These are phyloP conservation scores for Drosophila erecta DNA, from an alignment of 1,140 invertebrate genomes.

Conservation along the genomic window DNA sequence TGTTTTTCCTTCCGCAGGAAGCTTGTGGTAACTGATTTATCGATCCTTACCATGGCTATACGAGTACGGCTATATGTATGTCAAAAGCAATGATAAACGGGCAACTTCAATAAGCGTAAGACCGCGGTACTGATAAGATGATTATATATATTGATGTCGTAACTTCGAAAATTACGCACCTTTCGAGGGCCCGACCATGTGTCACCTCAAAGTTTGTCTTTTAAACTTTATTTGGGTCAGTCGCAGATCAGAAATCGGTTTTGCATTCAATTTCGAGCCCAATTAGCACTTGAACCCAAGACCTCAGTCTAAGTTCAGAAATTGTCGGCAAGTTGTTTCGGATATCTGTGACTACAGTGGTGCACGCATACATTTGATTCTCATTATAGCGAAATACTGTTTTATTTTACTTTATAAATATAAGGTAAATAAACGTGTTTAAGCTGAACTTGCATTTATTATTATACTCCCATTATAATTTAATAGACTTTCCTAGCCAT, in stretches of 20 bases:
- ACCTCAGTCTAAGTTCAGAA: conserved; percentile 43
- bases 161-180: conserved; percentile 7
- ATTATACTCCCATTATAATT: too few relatives aligned
- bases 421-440: too few relatives aligned
- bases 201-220: conserved; percentile 6
- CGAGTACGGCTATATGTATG: neutral
- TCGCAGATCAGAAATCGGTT: conserved; percentile 42
- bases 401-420: neutral
- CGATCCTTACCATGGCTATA: conserved; percentile 20
- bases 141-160: neutral
- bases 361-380: neutral
- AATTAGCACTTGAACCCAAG: conserved; percentile 73
- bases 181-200: conserved; percentile 10
- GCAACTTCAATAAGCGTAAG: neutral
- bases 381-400: neutral
- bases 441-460: too few relatives aligned
- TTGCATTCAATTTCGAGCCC: conserved; percentile 58
- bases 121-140: conserved; percentile 12
- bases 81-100: neutral
- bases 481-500: neutral
- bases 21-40: neutral
- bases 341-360: conserved; percentile 26
- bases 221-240: conserved; percentile 27
- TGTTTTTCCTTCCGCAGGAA: conserved; percentile 21
- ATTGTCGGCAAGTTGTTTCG: conserved; percentile 35